Base-by-base conservation (phyloP, 2,888 invertebrate genomes). In the Ochlodes sylvanus region DNA sequence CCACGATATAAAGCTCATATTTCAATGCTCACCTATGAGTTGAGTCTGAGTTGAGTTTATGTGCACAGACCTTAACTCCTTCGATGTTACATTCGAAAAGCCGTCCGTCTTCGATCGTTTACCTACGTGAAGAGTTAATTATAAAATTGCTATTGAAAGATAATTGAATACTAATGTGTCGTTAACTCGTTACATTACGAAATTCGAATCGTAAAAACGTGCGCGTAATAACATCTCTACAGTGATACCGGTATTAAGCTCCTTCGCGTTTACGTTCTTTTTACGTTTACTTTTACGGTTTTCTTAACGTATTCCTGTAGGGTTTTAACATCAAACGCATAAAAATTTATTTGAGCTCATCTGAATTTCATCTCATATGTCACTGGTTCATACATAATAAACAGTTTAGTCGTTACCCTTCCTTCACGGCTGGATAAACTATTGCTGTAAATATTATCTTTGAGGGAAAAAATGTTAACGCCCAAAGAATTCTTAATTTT, bases 311-410 rank as follows among this genome's bases (percentile, higher is more conserved):
- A 73, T 73, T 73, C 73, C 71, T 73, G 72, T 76, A 83, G 82
- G 86, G 83, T 81, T n/a, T n/a, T 82, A 75, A 83, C 86, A 85
- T 86, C 82, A 87, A 87, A 87, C 77, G 81, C 77, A 82, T 89
- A 86, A 90, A 90, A 87, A 86, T 77, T 77, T 87, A 87, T 86
- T 85, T 85, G 76, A 63, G 71, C 82, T 85, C 89, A 88, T 90
- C 88, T 88, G 89, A 90, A 89, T 90, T 90, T 89, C 87, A 88
- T 87, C 79, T 77, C 76, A 72, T 75, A 75, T 79, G 84, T 82
- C 82, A 79, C 80, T 75, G 77, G 72, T 77, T 86, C 89, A 89
- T 90, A 87, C 86, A 90, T 90, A 89, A 84, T 88, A 88, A 87
- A 86, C 75, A 77, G 61, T 63, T 71, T 71, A 69, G 71, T 73